These are phyloP conservation scores for Ceyx melanurus DNA, from an alignment of 2,113 vertebrate genomes.

Conservation along the genomic window DNA sequence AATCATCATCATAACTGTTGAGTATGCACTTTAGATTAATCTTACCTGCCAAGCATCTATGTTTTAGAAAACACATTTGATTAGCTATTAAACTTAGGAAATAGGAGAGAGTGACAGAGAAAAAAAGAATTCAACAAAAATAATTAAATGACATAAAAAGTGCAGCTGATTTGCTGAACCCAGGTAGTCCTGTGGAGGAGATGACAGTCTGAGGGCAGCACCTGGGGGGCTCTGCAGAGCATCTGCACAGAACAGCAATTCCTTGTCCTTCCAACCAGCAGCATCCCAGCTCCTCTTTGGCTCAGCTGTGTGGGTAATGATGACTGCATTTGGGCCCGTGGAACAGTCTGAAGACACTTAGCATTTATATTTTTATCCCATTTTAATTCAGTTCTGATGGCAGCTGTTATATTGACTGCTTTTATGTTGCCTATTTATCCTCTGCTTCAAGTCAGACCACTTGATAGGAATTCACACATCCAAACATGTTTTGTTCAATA, in stretches of 20 bases:
- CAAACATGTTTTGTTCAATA: not conserved
- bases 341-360: not conserved
- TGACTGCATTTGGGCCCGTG: not conserved
- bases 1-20: not conserved
- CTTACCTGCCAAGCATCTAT: not conserved
- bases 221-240: not conserved
- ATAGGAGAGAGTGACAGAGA: not conserved
- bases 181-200: not conserved
- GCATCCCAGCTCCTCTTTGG: not conserved
- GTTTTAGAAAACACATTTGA: not conserved
- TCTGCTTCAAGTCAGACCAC: conserved; percentile 2
- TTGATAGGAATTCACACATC: not conserved
- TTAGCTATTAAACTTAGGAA: not conserved
- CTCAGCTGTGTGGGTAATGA: not conserved
- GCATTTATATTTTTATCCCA: not conserved
- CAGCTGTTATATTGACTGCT: not conserved
- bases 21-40: not conserved
- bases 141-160: not conserved
- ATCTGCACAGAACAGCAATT: not conserved
- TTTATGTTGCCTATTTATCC: not conserved
- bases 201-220: not conserved
- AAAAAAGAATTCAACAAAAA: not conserved
- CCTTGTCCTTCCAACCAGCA: not conserved
- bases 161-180: not conserved
- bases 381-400: not conserved